Conservation (phyloP, 1,140 invertebrate species). For the Microplitis mediator region DNA sequence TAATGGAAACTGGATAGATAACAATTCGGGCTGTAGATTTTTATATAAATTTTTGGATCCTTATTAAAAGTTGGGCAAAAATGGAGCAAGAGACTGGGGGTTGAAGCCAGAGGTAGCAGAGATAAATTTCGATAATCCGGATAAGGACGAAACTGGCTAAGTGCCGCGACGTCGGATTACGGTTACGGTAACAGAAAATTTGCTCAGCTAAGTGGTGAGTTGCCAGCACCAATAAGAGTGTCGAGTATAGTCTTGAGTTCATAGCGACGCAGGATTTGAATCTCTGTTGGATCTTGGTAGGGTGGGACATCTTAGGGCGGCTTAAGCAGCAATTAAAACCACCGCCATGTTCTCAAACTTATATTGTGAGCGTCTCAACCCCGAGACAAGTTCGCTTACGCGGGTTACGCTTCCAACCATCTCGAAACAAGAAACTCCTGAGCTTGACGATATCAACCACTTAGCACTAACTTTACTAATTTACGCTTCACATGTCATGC, state of each 20-base stretch:
- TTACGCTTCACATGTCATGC: slow-evolving; percentile 1
- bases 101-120: no score
- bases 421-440: slow-evolving; percentile 18
- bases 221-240: no score
- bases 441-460: slow-evolving; percentile 17
- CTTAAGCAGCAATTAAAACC: slow-evolving; percentile 55
- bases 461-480: background rate
- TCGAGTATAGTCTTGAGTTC: background rate
- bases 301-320: slow-evolving; percentile 31
- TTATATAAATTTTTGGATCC: no score
- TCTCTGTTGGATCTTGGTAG: no score
- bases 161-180: no score
- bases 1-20: slow-evolving; percentile 55
- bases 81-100: no score
- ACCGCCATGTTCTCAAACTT: slow-evolving; percentile 38
- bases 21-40: no score
- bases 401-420: background rate
- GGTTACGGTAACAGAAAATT: no score
- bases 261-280: background rate
- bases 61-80: no score
- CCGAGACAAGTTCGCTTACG: slow-evolving; percentile 42
- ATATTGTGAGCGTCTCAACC: slow-evolving; percentile 33
- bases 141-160: no score
- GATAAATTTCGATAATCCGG: no score
- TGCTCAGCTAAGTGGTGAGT: no score